These are phyloP conservation scores for Uropetala carovei DNA, from an alignment of 2,888 invertebrate genomes.

Conservation along the genomic window DNA sequence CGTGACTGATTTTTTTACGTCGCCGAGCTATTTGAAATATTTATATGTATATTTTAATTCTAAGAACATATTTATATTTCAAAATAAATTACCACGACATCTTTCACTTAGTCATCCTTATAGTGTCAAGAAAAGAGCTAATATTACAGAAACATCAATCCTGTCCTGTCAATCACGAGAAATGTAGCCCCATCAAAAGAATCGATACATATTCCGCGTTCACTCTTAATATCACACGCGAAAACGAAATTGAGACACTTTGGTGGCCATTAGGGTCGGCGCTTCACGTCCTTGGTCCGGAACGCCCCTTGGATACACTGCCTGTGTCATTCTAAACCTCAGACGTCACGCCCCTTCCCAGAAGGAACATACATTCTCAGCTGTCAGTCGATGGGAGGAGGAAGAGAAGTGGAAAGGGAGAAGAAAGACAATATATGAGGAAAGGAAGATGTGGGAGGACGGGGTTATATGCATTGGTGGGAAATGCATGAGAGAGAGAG, in stretches of 20 bases:
- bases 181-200: not conserved
- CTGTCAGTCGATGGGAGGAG: not conserved
- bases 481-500: not conserved
- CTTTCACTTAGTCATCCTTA: too few species aligned
- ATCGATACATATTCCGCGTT: not conserved
- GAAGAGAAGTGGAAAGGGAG: not conserved
- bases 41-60: too few species aligned
- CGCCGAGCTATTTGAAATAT: too few species aligned
- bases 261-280: not conserved
- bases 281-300: not conserved
- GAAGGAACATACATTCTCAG: conserved; percentile 15
- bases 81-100: too few species aligned
- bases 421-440: not conserved
- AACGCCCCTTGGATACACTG: conserved; percentile 4
- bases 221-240: not conserved
- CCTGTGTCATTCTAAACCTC: conserved; percentile 7
- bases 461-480: not conserved
- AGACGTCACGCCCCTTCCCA: not conserved
- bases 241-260: conserved; percentile 24
- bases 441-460: not conserved
- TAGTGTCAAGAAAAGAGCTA: too few species aligned
- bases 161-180: not conserved
- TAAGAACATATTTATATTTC: too few species aligned
- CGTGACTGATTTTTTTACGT: too few species aligned
- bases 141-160: not conserved